Conservation (phyloP, 2,888 invertebrate species). For the Melinaea menophilus region DNA sequence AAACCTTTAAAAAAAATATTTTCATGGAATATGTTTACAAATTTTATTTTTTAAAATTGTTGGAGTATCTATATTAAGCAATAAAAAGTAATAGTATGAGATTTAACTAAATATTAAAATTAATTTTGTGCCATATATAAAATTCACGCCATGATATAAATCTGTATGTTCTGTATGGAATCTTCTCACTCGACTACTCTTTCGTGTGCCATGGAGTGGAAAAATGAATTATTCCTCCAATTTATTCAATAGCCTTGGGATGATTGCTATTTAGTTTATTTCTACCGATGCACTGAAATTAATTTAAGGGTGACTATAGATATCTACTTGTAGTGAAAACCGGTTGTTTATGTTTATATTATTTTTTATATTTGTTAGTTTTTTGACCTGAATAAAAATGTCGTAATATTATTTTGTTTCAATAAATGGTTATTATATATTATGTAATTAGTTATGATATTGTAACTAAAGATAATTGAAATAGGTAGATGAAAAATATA, state of each 20-base stretch:
- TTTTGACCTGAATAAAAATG: too few relatives aligned
- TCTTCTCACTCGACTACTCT: slow-evolving; percentile 38
- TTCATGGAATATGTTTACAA: too few relatives aligned
- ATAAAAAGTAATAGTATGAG: too few relatives aligned
- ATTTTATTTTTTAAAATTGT: too few relatives aligned
- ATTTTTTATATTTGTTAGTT: neutral
- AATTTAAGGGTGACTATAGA: slow-evolving; percentile 12
- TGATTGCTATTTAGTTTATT: slow-evolving; percentile 49
- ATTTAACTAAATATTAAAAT: too few relatives aligned
- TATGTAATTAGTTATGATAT: too few relatives aligned
- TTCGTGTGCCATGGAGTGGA: slow-evolving; percentile 59
- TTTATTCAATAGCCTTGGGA: slow-evolving; percentile 51
- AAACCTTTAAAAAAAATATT: too few relatives aligned
- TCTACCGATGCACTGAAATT: slow-evolving; percentile 31
- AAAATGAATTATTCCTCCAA: slow-evolving; percentile 71
- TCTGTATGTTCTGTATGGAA: slow-evolving; percentile 29
- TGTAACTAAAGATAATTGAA: neutral
- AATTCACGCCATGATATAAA: neutral
- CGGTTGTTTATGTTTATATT: neutral
- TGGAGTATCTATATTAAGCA: too few relatives aligned
- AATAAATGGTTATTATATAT: too few relatives aligned
- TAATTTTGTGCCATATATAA: too few relatives aligned
- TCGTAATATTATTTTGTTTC: too few relatives aligned
- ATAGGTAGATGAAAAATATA: too few relatives aligned
- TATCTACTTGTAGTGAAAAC: slow-evolving; percentile 1